Evolutionary conservation across 2,888 invertebrate genomes (phyloP), one percentile per base, ranked within the genome.

Genomic region (Desoria tigrina): DNA sequence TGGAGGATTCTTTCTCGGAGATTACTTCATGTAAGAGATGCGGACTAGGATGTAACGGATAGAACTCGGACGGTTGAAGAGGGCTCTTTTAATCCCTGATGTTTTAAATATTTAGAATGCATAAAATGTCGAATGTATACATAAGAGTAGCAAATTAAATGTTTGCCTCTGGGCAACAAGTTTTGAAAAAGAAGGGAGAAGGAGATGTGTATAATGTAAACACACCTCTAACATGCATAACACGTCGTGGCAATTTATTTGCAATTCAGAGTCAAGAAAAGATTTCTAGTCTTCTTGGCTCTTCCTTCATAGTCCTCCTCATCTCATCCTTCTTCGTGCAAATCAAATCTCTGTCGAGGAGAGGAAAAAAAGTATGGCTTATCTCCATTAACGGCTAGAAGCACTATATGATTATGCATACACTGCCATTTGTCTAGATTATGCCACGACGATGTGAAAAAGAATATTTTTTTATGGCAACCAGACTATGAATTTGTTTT

Each of bases 191-290:
- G n/a, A n/a, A n/a, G n/a, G n/a, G n/a, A n/a, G n/a, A n/a, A n/a
- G n/a, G n/a, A n/a, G n/a, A n/a, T n/a, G n/a, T n/a, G n/a, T n/a
- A n/a, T n/a, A n/a, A n/a, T n/a, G n/a, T n/a, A n/a, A n/a, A n/a
- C n/a, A n/a, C n/a, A n/a, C n/a, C n/a, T n/a, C n/a, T n/a, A n/a
- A n/a, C n/a, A n/a, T n/a, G 69, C 63, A 65, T 66, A 66, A 66
- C 69, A 69, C n/a, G 69, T 66, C 66, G 61, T 65, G 63, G 69
- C 65, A 63, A 69, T 69, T 69, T 69, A 69, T 69, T 69, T 63
- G 69, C 69, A 61, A 66, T 61, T 63, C 58, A 66, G 63, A 59
- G n/a, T n/a, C n/a, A n/a, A n/a, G n/a, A 65, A 58, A 18, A n/a
- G 26, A 27, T 63, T n/a, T n/a, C 14, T n/a, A 49, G 49, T 49